Evolutionary conservation across 2,888 invertebrate genomes (phyloP), one percentile per base, ranked within the genome.

Genomic region (Netelia fuscicornis): DNA sequence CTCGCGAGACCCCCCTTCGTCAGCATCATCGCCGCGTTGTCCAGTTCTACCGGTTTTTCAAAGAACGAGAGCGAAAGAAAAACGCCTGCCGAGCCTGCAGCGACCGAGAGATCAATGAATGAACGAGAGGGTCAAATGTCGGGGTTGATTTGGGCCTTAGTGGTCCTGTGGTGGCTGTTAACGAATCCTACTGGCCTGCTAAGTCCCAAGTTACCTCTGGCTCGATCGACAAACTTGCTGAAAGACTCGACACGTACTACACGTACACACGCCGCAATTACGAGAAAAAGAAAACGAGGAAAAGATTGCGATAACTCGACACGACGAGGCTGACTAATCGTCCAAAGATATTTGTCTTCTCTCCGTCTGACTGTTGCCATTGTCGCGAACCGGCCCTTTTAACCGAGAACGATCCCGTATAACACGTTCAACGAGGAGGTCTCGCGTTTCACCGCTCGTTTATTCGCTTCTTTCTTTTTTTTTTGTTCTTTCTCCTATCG

Each of bases 131-230:
- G 52, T 72, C 64, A 75, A 84, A 81, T 85, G 89, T 90, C 90
- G 87, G 87, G 87, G 90, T 88, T 94, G 95, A 95, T 95, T 94
- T 95, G 96, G 96, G 96, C 95, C 96, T 96, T 96, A 95, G 96
- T 95, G 96, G 96, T 95, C 96, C 95, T 95, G 95, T 93, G 94
- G 94, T 95, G 95, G 95, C 95, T 95, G 93, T 93, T 95, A 95
- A 93, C 85, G 91, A 91, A 94, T 94, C 95, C 96, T 97, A 97
- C 97, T 97, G 97, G 97, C 97, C 97, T 97, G 96, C 97, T 97
- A 97, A 97, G 97, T 97, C 97, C 97, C 97, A 96, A 97, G 96
- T 95, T 95, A 94, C 95, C 95, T 94, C 89, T 89, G 91, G 93
- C 90, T 65, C 81, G 37, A 64, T 77, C 84, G 20, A 37, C 81